Evolutionary conservation across 2,797 vertebrate species (phyloP).

Genomic region (Manis javanica): DNA sequence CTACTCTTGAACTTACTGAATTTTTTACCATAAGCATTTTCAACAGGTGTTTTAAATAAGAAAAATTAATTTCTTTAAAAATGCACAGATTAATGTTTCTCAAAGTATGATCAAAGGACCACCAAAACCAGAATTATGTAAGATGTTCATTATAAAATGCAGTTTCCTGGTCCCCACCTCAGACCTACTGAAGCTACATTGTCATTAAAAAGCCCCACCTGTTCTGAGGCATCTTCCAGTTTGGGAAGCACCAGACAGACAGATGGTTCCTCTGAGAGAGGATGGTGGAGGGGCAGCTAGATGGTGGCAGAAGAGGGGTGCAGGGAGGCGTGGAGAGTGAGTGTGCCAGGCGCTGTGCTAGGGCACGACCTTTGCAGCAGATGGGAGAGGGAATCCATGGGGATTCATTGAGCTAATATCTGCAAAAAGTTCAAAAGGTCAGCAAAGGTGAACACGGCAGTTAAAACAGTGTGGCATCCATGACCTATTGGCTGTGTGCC

Average conservation of each 20-base stretch:
- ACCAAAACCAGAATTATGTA: not conserved
- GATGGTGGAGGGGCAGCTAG: too few species aligned
- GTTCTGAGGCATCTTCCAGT: not conserved
- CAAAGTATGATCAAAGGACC: not conserved
- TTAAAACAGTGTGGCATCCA: not conserved
- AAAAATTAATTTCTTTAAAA: not conserved
- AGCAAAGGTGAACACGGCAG: not conserved
- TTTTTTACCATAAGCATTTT: not conserved
- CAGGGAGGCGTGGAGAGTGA: not conserved
- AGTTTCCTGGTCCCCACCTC: not conserved
- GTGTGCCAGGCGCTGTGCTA: not conserved
- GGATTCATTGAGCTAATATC: not conserved
- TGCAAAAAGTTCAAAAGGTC: not conserved
- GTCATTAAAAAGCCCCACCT: too few species aligned
- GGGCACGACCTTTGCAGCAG: not conserved
- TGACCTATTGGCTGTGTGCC: not conserved
- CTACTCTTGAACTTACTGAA: not conserved
- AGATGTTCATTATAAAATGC: not conserved
- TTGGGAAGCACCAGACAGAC: not conserved
- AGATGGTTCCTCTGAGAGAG: not conserved
- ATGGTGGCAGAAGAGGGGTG: not conserved
- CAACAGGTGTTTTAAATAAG: not conserved
- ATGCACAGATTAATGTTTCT: not conserved
- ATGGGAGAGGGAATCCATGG: not conserved
- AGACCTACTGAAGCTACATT: not conserved